Percentiles rank a stretch among this genome's conserved stretches.
Conservation (phyloP, 2,888 invertebrate species). For the Catotricha subobsoleta region DNA sequence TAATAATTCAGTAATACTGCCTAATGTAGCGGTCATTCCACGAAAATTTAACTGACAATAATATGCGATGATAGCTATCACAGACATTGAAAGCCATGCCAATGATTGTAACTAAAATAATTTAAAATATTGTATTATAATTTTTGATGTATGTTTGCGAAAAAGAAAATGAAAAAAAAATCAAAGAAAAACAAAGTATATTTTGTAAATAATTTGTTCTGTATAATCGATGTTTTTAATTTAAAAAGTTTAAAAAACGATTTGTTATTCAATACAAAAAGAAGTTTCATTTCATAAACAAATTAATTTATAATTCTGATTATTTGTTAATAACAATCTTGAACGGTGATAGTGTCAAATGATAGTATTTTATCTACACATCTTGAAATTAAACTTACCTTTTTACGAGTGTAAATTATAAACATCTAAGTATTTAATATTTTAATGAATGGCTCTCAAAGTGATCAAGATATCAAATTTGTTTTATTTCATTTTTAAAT, state of each 20-base stretch:
- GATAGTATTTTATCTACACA: too few relatives aligned
- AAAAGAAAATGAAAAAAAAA: background rate
- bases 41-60: constrained; percentile 20
- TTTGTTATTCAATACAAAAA: too few relatives aligned
- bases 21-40: constrained; percentile 14
- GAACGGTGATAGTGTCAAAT: too few relatives aligned
- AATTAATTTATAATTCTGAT: too few relatives aligned
- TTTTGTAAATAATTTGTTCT: background rate
- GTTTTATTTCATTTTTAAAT: too few relatives aligned
- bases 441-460: too few relatives aligned
- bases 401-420: too few relatives aligned
- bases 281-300: too few relatives aligned
- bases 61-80: constrained; percentile 26
- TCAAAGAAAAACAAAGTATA: background rate
- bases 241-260: background rate
- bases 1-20: constrained; percentile 17
- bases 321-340: too few relatives aligned
- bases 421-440: too few relatives aligned
- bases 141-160: background rate
- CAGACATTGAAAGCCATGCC: constrained; percentile 25
- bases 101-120: constrained; percentile 23
- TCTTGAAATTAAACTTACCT: too few relatives aligned
- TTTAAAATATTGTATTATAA: background rate
- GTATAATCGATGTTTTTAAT: background rate
- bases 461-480: too few relatives aligned